Evolutionary conservation across 2,113 vertebrate genomes (phyloP), one percentile per base, ranked within the genome.

Genomic region (Lethenteron camtschaticum): DNA sequence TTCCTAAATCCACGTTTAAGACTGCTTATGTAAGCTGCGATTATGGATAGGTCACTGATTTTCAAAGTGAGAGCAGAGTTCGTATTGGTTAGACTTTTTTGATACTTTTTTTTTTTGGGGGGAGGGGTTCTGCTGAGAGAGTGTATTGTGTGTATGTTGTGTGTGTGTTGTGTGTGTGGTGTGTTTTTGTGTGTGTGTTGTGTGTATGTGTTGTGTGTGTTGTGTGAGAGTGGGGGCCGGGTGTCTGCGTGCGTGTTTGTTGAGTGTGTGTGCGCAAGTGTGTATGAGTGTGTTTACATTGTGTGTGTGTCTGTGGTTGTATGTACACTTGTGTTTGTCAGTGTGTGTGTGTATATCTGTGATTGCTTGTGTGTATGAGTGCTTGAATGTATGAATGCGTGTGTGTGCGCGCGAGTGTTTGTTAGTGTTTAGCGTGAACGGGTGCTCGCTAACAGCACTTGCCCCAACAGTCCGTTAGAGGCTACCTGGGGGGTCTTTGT

Each of bases 171-270:
- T 63, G 24, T 24, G 24, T 13, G 13, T 63, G 13, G 3, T 63
- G 59, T 63, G 59, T 63, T 63, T 7, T 63, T 63, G 59, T 63
- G 59, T 63, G 59, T 63, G 59, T 63, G 13, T 63, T 63, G 59
- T 63, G 59, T 63, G 8, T 63, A 13, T 63, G 59, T 63, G 59
- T 63, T 63, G 13, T 63, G 20, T 63, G 13, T 63, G 20, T 63
- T 41, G 41, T 6, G 59, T 63, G 59, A 14, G 59, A 8, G 59
- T 14, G 13, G 59, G 13, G 13, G 13, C 7, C 20, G 59, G 13
- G 59, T 63, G 59, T 63, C 8, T 63, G 59, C 20, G 59, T 63
- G 59, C 20, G 59, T 63, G 59, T 63, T 18, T 63, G 20, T 63
- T 41, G 41, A 41, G 59, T 63, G 59, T 63, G 59, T 63, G 59